A percentile compares a stretch with the other conserved stretches of the same genome.
Evolutionary conservation across 2,888 invertebrate species (phyloP).

Genomic region (Osedax fenrisi): DNA sequence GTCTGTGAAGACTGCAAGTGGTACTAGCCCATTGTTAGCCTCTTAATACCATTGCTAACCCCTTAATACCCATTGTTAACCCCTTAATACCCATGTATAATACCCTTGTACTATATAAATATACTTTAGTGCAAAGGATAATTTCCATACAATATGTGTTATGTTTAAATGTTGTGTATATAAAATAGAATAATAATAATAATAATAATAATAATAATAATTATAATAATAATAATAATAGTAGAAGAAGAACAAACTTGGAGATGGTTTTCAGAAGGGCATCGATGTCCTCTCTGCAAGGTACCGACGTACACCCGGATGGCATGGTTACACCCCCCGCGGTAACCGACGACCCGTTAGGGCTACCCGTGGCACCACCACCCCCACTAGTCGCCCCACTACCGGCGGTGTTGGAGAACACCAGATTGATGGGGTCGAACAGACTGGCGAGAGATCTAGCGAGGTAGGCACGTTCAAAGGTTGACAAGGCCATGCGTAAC

Average conservation of each 20-base stretch:
- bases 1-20: too few species aligned
- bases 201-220: too few species aligned
- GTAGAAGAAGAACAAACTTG: conserved; percentile 35
- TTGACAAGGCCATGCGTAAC: conserved; percentile 51
- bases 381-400: conserved; percentile 69
- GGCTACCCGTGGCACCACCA: conserved; percentile 69
- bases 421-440: conserved; percentile 70
- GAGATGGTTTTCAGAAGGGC: conserved; percentile 52
- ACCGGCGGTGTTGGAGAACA: conserved; percentile 59
- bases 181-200: too few species aligned
- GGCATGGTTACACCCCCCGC: conserved; percentile 67
- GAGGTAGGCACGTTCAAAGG: conserved; percentile 73
- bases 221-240: too few species aligned
- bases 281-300: conserved; percentile 67
- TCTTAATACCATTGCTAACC: too few species aligned
- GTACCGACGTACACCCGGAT: conserved; percentile 52
- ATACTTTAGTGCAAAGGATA: too few species aligned
- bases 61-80: too few species aligned
- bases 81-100: too few species aligned
- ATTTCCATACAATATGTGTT: too few species aligned
- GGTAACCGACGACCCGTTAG: conserved; percentile 69
- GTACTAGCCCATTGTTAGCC: too few species aligned
- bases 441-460: conserved; percentile 70
- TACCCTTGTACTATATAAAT: too few species aligned
- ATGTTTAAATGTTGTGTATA: too few species aligned